A percentile compares a stretch with the other conserved stretches of the same genome.
Conservation (phyloP, 2,797 vertebrate genomes). For the Tiaroga cobitis region DNA sequence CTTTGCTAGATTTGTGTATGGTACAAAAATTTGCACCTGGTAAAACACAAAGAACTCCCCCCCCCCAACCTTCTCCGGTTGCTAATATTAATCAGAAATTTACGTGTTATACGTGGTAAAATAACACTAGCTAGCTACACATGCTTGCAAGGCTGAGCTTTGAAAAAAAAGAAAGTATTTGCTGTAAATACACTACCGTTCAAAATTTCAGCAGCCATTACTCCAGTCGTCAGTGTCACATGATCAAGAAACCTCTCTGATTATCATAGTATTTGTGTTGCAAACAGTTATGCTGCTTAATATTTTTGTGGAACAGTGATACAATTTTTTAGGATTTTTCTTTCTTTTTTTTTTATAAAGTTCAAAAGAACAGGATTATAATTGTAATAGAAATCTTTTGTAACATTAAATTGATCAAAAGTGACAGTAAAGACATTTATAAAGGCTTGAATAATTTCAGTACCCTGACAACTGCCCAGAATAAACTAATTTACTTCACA, state of each 20-base stretch:
- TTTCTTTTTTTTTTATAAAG: too few relatives aligned
- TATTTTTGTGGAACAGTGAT: neutral
- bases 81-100: neutral
- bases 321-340: too few relatives aligned
- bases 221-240: neutral
- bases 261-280: neutral
- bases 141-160: neutral
- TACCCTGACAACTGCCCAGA: slow-evolving; percentile 1
- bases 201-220: neutral
- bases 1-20: neutral
- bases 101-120: too few relatives aligned
- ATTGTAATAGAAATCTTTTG: too few relatives aligned
- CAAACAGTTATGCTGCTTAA: neutral
- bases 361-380: too few relatives aligned
- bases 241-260: neutral
- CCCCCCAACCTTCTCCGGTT: neutral
- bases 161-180: neutral
- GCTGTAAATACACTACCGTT: neutral
- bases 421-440: neutral
- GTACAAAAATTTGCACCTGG: neutral
- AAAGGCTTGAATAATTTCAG: slow-evolving; percentile 15
- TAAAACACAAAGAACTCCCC: neutral
- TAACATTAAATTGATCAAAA: neutral
- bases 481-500: slow-evolving; percentile 23
- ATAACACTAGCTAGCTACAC: neutral